Evolutionary conservation across 1,140 invertebrate genomes (phyloP).

Genomic region (Drosophila virilis): DNA sequence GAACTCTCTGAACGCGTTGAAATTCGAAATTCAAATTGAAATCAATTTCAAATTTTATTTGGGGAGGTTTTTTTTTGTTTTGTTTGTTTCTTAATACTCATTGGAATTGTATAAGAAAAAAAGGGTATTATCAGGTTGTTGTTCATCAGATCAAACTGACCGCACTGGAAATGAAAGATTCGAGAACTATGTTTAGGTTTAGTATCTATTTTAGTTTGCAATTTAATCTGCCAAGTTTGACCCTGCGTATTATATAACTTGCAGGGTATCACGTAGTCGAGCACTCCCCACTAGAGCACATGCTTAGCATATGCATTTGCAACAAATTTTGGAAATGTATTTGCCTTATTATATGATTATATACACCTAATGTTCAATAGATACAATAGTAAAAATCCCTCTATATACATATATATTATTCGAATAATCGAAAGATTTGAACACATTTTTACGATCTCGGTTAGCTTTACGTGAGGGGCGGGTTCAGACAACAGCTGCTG

Average conservation of each 20-base stretch:
- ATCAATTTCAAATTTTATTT: slow-evolving; percentile 76
- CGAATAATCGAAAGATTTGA: slow-evolving; percentile 15
- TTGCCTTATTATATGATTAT: slow-evolving; percentile 52
- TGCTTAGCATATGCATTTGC: neutral
- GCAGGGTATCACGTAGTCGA: neutral
- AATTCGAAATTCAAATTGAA: slow-evolving; percentile 77
- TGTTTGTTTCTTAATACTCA: slow-evolving; percentile 18
- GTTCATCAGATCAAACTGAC: too few species aligned
- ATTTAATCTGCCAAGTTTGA: too few species aligned
- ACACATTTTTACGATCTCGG: slow-evolving; percentile 12
- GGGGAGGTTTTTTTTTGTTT: slow-evolving; percentile 56
- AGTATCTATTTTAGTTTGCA: too few species aligned
- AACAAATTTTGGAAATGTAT: slow-evolving; percentile 27
- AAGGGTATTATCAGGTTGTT: neutral
- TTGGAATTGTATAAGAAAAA: neutral
- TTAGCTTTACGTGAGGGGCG: neutral
- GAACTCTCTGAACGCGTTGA: slow-evolving; percentile 64
- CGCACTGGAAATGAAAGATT: too few species aligned
- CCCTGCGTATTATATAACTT: too few species aligned
- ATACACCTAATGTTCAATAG: slow-evolving; percentile 46
- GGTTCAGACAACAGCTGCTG: slow-evolving; percentile 5
- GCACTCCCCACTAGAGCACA: neutral
- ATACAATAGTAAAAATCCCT: slow-evolving; percentile 25
- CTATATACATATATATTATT: slow-evolving; percentile 8
- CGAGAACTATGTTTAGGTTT: too few species aligned